These are phyloP conservation scores for Micronycteris hirsuta DNA, from an alignment of 2,113 vertebrate species.

Conservation along the genomic window DNA sequence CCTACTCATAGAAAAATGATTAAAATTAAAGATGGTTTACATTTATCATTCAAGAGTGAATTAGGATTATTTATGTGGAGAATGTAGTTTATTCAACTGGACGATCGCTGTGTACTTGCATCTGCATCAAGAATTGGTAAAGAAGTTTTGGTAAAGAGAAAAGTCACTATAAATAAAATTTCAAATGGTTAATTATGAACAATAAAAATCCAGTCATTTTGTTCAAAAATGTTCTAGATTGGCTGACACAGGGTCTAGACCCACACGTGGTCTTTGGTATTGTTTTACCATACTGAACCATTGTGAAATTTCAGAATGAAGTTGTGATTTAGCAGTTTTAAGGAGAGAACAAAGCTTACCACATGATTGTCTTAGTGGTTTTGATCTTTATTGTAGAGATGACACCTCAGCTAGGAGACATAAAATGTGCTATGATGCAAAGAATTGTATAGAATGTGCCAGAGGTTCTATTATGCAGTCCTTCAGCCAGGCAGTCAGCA, in stretches of 20 bases:
- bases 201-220: not conserved
- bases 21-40: not conserved
- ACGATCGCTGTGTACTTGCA: not conserved
- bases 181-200: not conserved
- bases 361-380: conserved; percentile 67
- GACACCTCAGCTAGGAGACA: not conserved
- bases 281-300: conserved; percentile 66
- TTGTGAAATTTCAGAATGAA: conserved; percentile 73
- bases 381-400: conserved; percentile 61
- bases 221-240: conserved; percentile 1
- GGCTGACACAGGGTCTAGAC: not conserved
- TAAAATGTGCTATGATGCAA: conserved; percentile 28
- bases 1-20: not conserved
- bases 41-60: not conserved
- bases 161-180: not conserved
- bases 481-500: not conserved
- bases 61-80: not conserved
- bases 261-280: conserved; percentile 32
- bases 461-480: not conserved
- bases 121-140: not conserved
- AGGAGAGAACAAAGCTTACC: conserved; percentile 60
- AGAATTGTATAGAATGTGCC: conserved; percentile 4
- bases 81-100: not conserved
- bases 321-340: conserved; percentile 75
- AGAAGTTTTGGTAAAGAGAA: not conserved